Percentiles rank a stretch among this genome's conserved stretches.
phyloP scores from a whole-genome alignment of 2,113 vertebrate species.

The Serinus canaria region DNA sequence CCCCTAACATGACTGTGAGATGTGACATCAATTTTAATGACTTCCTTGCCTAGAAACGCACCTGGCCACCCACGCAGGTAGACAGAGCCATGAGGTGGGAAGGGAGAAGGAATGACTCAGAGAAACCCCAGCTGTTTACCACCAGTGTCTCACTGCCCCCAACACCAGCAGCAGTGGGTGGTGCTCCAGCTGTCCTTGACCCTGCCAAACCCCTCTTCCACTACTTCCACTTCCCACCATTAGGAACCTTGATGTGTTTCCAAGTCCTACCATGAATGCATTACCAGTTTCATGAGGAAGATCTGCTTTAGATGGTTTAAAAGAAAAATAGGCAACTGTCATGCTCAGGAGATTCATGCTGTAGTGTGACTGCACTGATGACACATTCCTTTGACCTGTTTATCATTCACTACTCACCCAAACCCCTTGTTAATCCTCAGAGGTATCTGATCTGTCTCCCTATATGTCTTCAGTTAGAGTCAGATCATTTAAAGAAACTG shows the following conservation, averaged over 20 bases:
- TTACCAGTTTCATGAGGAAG: background rate
- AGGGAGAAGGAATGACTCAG: background rate
- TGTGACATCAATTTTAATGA: background rate
- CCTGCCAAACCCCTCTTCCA: background rate
- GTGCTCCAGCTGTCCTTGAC: background rate
- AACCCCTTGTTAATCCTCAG: background rate
- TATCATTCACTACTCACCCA: background rate
- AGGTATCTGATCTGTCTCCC: background rate
- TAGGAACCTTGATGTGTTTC: background rate
- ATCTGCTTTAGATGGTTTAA: background rate
- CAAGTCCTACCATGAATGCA: background rate
- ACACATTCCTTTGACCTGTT: background rate
- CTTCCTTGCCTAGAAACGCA: background rate
- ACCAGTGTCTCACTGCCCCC: background rate
- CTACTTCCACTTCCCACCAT: background rate
- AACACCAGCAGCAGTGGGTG: background rate
- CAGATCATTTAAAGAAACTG: background rate
- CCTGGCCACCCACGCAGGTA: background rate
- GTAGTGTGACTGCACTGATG: background rate
- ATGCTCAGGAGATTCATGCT: background rate
- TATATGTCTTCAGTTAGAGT: background rate
- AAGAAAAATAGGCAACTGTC: background rate
- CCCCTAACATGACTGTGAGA: background rate
- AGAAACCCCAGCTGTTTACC: slow-evolving; percentile 5
- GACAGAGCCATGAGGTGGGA: background rate